phyloP scores from a whole-genome alignment of 2,113 vertebrate species.

The Tapirus terrestris region DNA sequence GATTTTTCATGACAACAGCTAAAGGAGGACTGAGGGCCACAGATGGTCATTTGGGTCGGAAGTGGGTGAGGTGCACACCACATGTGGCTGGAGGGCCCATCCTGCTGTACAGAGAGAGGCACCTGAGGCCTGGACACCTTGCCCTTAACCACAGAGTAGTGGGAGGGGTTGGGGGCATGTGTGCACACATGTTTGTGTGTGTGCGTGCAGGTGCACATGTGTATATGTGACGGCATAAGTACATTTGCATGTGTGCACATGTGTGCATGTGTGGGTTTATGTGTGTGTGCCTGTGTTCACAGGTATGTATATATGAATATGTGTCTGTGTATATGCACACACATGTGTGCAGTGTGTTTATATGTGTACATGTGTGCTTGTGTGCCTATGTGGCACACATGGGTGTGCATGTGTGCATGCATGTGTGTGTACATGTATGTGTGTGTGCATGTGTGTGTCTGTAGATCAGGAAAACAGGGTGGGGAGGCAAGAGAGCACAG shows the following conservation, averaged over 20 bases:
- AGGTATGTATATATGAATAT: too few relatives aligned
- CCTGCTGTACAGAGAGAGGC: too few relatives aligned
- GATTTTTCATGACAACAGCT: background rate
- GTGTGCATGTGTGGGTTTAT: background rate
- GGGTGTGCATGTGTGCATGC: background rate
- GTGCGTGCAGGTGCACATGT: too few relatives aligned
- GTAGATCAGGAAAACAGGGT: background rate
- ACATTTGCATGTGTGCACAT: background rate
- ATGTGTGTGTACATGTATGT: background rate
- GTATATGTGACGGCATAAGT: too few relatives aligned
- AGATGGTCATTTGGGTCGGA: background rate
- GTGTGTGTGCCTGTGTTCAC: background rate
- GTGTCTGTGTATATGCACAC: background rate
- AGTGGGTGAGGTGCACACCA: background rate
- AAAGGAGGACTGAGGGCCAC: background rate
- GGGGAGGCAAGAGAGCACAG: accelerated
- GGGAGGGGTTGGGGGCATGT: background rate
- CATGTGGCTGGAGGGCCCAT: background rate
- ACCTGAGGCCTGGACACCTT: background rate
- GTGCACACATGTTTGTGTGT: background rate
- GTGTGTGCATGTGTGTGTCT: accelerated
- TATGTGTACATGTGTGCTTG: too few relatives aligned
- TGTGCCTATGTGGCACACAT: background rate
- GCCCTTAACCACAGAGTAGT: too few relatives aligned
- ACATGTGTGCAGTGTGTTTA: background rate